Evolutionary conservation across 2,888 invertebrate species (phyloP).

Genomic region (Ectemnius cavifrons): DNA sequence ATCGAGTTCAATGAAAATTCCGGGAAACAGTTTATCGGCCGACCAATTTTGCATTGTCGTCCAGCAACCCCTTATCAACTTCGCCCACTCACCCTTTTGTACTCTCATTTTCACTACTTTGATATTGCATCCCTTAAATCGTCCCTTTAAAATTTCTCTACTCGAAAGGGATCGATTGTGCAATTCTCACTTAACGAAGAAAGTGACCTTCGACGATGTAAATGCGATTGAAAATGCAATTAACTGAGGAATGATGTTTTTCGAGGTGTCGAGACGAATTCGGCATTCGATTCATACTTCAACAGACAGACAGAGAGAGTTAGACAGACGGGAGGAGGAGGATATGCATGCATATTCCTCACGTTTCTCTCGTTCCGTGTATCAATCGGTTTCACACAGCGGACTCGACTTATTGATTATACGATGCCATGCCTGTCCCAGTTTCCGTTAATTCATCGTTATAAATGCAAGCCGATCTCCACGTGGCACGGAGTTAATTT

Average conservation of each 20-base stretch:
- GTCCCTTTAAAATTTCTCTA: background rate
- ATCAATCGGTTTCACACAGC: slow-evolving; percentile 50
- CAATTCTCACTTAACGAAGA: too few species aligned
- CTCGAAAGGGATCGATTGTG: too few species aligned
- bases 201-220: too few species aligned
- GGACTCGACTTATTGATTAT: slow-evolving; percentile 53
- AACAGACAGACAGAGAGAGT: too few species aligned
- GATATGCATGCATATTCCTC: slow-evolving; percentile 43
- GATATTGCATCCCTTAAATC: background rate
- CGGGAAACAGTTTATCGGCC: slow-evolving; percentile 40
- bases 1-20: slow-evolving; percentile 52
- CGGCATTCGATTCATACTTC: too few species aligned
- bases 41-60: slow-evolving; percentile 29
- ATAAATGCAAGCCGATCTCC: slow-evolving; percentile 42
- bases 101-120: background rate
- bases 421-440: slow-evolving; percentile 11
- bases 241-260: too few species aligned
- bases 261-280: too few species aligned
- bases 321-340: too few species aligned
- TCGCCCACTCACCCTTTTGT: background rate
- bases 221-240: too few species aligned
- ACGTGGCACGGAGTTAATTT: slow-evolving; percentile 42
- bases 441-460: slow-evolving; percentile 49
- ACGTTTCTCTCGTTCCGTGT: slow-evolving; percentile 35
- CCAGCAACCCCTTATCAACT: too few species aligned